Evolutionary conservation across 2,113 vertebrate genomes (phyloP), one percentile per base, ranked within the genome.

Genomic region (Felis catus): DNA sequence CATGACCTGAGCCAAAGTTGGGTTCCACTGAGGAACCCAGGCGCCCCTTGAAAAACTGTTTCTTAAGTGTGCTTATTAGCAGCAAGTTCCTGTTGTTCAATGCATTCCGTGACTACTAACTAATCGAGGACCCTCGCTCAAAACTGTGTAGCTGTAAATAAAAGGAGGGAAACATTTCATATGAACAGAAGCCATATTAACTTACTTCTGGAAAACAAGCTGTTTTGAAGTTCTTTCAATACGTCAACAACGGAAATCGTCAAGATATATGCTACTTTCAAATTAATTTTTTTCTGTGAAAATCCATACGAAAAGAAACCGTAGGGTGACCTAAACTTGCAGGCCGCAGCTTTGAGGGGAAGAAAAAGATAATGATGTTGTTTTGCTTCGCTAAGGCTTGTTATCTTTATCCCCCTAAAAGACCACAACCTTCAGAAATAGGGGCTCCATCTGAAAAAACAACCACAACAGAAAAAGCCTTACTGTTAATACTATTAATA

Each of bases 241-340:
- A 51, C 55, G n/a, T 53, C 58, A 33, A 53, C 25, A 39, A 25
- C 5, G 3, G 51, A 83, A 6, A 65, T 85, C 29, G 5, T 63
- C 27, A 31, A 79, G 65, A 70, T 76, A 29, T 23, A 48, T 10
- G 7, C 55, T 70, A 71, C 18, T 70, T 80, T 78, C 66, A 48
- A 81, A 91, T 83, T 83, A 53, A 85, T 82, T 87, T 73, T 68
- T 74, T 86, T 70, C 29, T 61, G 91, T 85, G 55, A 89, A 92
- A 94, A 79, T 71, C 25, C 36, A 0, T 66, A 15, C 48, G 18
- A 21, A 66, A 76, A 91, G n/a, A 29, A 12, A 16, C 7, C 4
- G 33, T 29, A 66, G 14, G 36, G 21, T 39, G 71, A 63, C 16
- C 18, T 63, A 61, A 89, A 4, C 21, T 71, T 88, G 18, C 70